phyloP scores from a whole-genome alignment of 2,113 vertebrate species.

The Actinemys pallida region DNA sequence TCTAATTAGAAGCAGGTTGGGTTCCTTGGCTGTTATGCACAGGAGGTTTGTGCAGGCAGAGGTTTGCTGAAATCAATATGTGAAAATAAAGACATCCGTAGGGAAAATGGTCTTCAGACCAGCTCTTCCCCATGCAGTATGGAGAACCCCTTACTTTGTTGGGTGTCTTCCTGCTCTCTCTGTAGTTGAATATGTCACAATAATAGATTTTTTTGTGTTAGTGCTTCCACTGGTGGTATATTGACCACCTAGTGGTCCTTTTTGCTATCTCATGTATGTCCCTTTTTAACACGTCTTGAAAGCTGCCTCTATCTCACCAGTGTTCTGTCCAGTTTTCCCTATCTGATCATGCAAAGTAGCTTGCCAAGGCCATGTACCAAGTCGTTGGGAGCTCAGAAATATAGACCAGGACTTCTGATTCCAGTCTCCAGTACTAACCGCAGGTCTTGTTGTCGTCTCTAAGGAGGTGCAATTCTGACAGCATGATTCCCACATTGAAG shows the following conservation, averaged over 20 bases:
- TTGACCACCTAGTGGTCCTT: background rate
- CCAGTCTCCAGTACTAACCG: background rate
- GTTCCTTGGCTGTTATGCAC: background rate
- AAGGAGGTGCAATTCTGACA: background rate
- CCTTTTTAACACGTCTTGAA: background rate
- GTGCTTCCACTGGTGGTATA: background rate
- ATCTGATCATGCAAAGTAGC: background rate
- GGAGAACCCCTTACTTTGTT: background rate
- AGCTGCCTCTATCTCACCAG: background rate
- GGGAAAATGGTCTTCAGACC: background rate
- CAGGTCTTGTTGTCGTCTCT: background rate
- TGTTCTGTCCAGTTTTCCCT: background rate
- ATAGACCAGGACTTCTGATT: background rate
- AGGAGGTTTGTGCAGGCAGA: background rate
- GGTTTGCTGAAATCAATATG: background rate
- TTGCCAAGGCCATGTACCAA: background rate
- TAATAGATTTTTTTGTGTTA: background rate
- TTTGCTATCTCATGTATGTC: background rate
- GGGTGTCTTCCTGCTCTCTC: background rate
- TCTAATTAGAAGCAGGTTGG: slow-evolving; percentile 6
- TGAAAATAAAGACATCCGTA: background rate
- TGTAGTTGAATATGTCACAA: background rate
- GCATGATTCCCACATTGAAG: background rate
- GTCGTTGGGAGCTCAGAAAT: background rate
- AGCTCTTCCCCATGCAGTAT: background rate